Percentiles rank a stretch among this genome's conserved stretches.
phyloP scores from a whole-genome alignment of 2,797 vertebrate genomes.

The Gastrophryne carolinensis region DNA sequence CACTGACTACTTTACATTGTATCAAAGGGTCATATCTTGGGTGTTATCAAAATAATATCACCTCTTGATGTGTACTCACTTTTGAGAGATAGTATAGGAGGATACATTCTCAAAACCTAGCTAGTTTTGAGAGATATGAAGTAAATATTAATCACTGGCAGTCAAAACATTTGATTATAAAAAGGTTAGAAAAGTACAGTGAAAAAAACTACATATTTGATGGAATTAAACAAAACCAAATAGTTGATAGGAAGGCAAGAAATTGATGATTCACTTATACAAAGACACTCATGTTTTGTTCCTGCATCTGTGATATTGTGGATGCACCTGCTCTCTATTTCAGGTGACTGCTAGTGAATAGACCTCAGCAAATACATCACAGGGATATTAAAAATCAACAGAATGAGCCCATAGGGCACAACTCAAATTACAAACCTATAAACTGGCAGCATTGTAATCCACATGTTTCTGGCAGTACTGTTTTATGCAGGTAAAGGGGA shows the following conservation, averaged over 20 bases:
- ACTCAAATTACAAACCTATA: conserved; percentile 6
- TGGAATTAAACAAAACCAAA: not conserved
- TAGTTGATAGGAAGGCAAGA: not conserved
- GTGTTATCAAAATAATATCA: too few species aligned
- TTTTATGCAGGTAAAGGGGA: not conserved
- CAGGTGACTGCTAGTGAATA: conserved; percentile 17
- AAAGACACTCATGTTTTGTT: not conserved
- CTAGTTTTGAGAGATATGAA: too few species aligned
- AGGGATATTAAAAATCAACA: conserved; percentile 26
- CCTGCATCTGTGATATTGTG: conserved; percentile 26
- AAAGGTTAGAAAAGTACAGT: too few species aligned
- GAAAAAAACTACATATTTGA: too few species aligned
- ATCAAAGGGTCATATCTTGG: too few species aligned
- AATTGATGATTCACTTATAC: not conserved
- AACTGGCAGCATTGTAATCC: not conserved
- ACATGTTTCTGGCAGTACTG: not conserved
- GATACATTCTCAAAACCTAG: too few species aligned
- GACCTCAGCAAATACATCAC: not conserved
- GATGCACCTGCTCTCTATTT: conserved; percentile 39
- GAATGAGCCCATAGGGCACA: not conserved
- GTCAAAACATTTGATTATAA: too few species aligned
- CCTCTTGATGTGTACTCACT: too few species aligned
- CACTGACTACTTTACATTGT: too few species aligned
- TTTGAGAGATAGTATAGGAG: too few species aligned
- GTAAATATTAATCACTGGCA: too few species aligned